Percentiles rank a stretch among this genome's conserved stretches.
These are phyloP conservation scores for Parasteatoda tepidariorum DNA, from an alignment of 1,140 invertebrate genomes.

Conservation along the genomic window DNA sequence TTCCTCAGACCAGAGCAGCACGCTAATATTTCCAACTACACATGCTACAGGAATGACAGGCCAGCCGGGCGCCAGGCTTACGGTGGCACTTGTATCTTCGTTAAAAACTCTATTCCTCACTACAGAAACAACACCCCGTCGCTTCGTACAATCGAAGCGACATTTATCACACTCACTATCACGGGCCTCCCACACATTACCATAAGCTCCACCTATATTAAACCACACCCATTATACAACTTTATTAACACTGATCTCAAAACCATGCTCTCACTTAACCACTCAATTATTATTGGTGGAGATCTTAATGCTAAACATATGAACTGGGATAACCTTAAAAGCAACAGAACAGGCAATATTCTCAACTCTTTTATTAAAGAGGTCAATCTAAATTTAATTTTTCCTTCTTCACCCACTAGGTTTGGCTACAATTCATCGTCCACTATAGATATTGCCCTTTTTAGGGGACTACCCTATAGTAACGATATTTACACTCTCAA, in stretches of 20 bases:
- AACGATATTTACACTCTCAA: background rate
- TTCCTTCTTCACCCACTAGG: background rate
- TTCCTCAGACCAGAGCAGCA: no score
- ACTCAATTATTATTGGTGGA: background rate
- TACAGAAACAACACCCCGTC: background rate
- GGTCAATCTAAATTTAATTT: background rate
- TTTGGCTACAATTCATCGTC: background rate
- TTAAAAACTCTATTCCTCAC: background rate
- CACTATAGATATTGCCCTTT: background rate
- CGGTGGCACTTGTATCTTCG: background rate
- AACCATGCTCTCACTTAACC: background rate
- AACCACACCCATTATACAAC: background rate
- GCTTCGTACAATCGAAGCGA: background rate
- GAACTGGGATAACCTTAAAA: background rate
- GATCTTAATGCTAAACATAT: background rate
- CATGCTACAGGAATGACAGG: background rate
- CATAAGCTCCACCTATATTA: background rate
- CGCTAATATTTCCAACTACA: no score
- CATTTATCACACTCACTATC: background rate
- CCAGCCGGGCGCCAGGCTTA: background rate
- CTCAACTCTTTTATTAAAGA: background rate
- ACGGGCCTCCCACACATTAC: background rate
- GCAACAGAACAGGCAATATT: background rate
- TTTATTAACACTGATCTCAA: background rate
- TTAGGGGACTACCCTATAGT: background rate